A percentile compares a stretch with the other conserved stretches of the same genome.
Conservation (phyloP, 2,797 vertebrate genomes). For the Schizothorax lantsangensis region DNA sequence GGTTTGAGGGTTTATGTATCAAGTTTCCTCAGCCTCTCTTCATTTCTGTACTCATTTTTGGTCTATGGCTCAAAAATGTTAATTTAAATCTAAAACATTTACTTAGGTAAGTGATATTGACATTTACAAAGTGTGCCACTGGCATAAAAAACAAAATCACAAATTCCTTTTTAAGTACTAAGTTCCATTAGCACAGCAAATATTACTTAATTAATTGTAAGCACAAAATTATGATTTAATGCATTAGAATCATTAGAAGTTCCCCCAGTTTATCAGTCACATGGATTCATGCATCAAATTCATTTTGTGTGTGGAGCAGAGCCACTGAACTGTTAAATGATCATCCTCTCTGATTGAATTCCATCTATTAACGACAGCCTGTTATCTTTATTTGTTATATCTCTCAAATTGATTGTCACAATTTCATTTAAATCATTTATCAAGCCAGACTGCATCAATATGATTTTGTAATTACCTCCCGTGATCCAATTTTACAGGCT, state of each 20-base stretch:
- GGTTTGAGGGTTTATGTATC: neutral
- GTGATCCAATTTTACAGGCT: slow-evolving; percentile 39
- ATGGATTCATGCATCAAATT: neutral
- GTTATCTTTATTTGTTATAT: slow-evolving; percentile 23
- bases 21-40: neutral
- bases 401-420: slow-evolving; percentile 28
- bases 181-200: neutral
- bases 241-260: slow-evolving; percentile 16
- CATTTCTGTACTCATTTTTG: neutral
- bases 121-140: neutral
- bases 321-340: slow-evolving; percentile 29
- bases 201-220: neutral
- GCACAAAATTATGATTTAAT: neutral
- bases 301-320: slow-evolving; percentile 12
- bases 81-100: neutral
- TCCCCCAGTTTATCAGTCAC: neutral
- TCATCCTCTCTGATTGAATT: slow-evolving; percentile 28
- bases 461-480: slow-evolving; percentile 32
- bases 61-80: neutral
- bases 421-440: slow-evolving; percentile 38
- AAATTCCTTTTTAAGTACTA: neutral
- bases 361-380: slow-evolving; percentile 6
- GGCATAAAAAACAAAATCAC: neutral
- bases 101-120: neutral
- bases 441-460: slow-evolving; percentile 22